A percentile compares a stretch with the other conserved stretches of the same genome.
Evolutionary conservation across 2,113 vertebrate genomes (phyloP).

Genomic region (Recurvirostra avosetta): DNA sequence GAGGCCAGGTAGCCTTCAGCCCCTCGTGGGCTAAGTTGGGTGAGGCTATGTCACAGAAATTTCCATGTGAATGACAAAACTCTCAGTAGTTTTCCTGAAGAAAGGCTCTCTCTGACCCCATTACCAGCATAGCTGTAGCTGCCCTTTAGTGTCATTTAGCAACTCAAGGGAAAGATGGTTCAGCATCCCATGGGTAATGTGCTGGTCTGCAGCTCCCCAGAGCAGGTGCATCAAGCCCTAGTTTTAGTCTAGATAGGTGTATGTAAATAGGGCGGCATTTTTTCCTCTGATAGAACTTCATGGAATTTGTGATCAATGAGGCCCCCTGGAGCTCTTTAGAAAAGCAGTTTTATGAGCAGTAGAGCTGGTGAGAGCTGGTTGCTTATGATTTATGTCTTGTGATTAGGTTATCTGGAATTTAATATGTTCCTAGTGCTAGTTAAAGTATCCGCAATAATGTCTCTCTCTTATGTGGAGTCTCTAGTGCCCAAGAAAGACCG

Average conservation of each 20-base stretch:
- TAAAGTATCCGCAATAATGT: conserved; percentile 20
- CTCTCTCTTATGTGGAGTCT: background rate
- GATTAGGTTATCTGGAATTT: conserved; percentile 51
- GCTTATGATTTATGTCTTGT: background rate
- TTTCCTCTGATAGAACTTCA: background rate
- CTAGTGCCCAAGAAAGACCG: background rate
- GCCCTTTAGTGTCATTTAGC: background rate
- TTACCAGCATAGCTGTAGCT: background rate
- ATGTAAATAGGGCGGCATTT: background rate
- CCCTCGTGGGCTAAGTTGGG: accelerated
- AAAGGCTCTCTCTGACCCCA: background rate
- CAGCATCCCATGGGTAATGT: background rate
- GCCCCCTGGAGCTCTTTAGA: conserved; percentile 19
- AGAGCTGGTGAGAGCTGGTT: conserved; percentile 29
- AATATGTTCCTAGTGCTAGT: conserved; percentile 38
- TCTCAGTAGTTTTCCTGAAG: background rate
- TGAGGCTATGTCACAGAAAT: background rate
- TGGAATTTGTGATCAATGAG: conserved; percentile 7
- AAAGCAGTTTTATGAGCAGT: conserved; percentile 12
- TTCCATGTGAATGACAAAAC: background rate
- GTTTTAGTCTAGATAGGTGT: background rate
- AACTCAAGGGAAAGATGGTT: background rate
- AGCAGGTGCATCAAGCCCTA: background rate
- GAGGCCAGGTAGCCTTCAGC: background rate
- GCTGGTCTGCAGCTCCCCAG: background rate